phyloP scores from a whole-genome alignment of 2,888 invertebrate genomes.

The Macrosiphum euphorbiae region DNA sequence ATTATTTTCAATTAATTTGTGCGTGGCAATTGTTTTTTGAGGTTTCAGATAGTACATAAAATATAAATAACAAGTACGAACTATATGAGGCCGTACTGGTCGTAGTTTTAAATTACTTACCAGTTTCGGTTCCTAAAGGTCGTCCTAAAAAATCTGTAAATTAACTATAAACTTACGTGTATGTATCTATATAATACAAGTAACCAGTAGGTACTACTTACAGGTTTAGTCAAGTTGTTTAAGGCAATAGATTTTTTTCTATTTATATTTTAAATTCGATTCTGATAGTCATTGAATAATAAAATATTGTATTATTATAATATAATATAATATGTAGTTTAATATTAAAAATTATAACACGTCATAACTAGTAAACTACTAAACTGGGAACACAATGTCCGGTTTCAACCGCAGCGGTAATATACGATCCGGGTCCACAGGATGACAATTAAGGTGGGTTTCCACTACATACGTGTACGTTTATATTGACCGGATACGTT shows the following conservation, averaged over 20 bases:
- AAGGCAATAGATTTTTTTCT: not conserved
- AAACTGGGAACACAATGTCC: too few species aligned
- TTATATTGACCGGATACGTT: too few species aligned
- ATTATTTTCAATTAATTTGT: constrained; percentile 3
- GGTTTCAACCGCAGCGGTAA: too few species aligned
- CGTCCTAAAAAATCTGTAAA: not conserved
- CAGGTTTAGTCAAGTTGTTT: not conserved
- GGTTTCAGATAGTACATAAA: not conserved
- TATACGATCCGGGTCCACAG: too few species aligned
- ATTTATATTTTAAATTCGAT: not conserved
- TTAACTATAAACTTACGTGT: not conserved
- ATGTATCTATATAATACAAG: not conserved
- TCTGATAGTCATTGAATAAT: not conserved
- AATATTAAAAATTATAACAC: not conserved
- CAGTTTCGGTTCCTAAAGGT: not conserved
- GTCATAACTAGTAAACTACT: too few species aligned
- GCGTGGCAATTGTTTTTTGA: not conserved
- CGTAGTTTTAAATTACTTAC: not conserved
- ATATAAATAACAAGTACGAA: not conserved
- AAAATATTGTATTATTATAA: not conserved
- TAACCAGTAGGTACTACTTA: not conserved
- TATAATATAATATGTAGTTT: not conserved
- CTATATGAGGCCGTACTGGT: not conserved
- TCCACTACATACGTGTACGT: too few species aligned
- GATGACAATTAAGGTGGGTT: too few species aligned